These are phyloP conservation scores for Acrossocheilus wenchowensis DNA, from an alignment of 2,797 vertebrate species.

Conservation along the genomic window DNA sequence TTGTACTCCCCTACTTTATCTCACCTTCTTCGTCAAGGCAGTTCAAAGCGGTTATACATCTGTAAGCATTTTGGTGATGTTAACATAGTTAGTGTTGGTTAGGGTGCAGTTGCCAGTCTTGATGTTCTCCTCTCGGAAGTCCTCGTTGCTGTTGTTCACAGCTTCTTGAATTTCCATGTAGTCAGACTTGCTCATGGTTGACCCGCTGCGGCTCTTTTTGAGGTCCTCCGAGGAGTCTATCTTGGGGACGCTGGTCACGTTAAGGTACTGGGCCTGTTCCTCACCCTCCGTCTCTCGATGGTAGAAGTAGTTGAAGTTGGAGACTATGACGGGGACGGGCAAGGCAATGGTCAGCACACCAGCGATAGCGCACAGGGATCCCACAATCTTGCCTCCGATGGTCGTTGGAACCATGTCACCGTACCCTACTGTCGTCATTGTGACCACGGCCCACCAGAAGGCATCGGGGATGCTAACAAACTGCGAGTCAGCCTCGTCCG, in stretches of 20 bases:
- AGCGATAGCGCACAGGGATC: conserved; percentile 89
- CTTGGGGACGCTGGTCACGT: conserved; percentile 88
- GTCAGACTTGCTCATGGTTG: conserved; percentile 89
- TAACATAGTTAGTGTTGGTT: conserved; percentile 98
- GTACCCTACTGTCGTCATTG: conserved; percentile 91
- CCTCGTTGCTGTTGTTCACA: conserved; percentile 92
- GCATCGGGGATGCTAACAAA: conserved; percentile 89
- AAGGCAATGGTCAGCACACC: conserved; percentile 90
- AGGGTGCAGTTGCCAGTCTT: conserved; percentile 97
- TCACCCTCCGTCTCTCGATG: conserved; percentile 90
- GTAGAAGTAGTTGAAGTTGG: conserved; percentile 94
- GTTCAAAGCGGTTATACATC: conserved; percentile 82
- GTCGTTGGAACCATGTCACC: conserved; percentile 91
- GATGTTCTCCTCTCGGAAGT: conserved; percentile 93
- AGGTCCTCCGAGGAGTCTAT: conserved; percentile 88
- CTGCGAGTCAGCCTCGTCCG: conserved; percentile 87
- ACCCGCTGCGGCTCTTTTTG: conserved; percentile 93
- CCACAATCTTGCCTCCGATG: conserved; percentile 90
- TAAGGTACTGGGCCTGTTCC: conserved; percentile 89
- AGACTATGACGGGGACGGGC: conserved; percentile 90
- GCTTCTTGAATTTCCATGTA: conserved; percentile 92
- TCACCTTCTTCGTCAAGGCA: conserved; percentile 19
- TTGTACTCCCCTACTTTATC: conserved; percentile 37
- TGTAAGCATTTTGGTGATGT: conserved; percentile 98
- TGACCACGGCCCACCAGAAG: conserved; percentile 93